Evolutionary conservation across 2,113 vertebrate species (phyloP), one percentile per base, ranked within the genome.

Genomic region (Athene cunicularia): DNA sequence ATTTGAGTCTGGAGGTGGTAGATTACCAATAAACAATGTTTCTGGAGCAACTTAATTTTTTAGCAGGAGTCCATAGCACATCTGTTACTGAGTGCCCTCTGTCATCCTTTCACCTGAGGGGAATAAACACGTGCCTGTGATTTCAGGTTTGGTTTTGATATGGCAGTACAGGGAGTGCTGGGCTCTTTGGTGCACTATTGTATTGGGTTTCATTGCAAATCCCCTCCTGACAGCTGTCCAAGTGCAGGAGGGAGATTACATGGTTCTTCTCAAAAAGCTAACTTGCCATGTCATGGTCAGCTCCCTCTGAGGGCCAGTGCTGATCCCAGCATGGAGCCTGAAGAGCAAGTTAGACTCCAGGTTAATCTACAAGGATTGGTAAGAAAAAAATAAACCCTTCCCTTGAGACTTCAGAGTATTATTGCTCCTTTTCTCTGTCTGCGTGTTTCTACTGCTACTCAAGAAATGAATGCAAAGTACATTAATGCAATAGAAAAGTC

Each of bases 91-190:
- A 56, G 39, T n/a, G 39, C 2, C 53, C 24, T 71, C 30, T n/a
- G 8, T 4, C 3, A 4, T 63, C 18, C 28, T 74, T 59, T 81
- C 33, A 35, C 30, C 43, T 52, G 21, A 71, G 47, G 33, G 33
- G 14, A 28, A 6, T 37, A 39, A 43, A n/a, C 8, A 1, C 10
- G 8, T 14, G n/a, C 26, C 23, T 0, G 0, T 45, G 41, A 47
- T 32, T 70, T 74, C 26, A 33, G 27, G 56, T 87, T 96, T 49
- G 16, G 4, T 35, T 81, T 66, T 60, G 35, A 27, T 35, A 4
- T 5, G 33, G 28, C 27, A 35, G 19, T 30, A 8, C 2, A 30
- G 47, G 43, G 45, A 30, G 13, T 1, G 1, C 56, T 32, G 75
- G 32, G 23, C 66, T 80, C 13, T 64, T 86, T 12, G n/a, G n/a